Base-by-base conservation (phyloP, 2,113 vertebrate genomes). In the Dicrurus megarhynchus region DNA sequence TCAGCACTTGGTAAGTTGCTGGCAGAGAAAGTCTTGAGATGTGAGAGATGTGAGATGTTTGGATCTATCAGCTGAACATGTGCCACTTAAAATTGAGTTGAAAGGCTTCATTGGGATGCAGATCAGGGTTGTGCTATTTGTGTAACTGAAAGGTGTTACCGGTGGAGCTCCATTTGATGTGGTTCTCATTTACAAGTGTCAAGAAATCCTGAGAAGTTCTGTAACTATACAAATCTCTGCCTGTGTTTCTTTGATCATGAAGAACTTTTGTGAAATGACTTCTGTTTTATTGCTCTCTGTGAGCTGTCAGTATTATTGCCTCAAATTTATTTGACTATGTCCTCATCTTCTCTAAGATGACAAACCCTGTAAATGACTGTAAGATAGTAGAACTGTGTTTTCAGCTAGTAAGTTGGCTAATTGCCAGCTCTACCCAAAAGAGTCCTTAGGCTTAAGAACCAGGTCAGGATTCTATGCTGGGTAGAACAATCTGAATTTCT, bases 1-100 rank as follows among this genome's bases (percentile, higher is more conserved):
- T 96, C 97, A 82, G 93, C 97, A 98, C 80, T 98, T 98, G 98
- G 99, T 99, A 95, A 97, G 97, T 91, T 53, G 12, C 41, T 90
- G 49, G 37, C 42, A 60, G 30, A 84, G n/a, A 37, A 90, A 47
- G 37, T 74, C n/a, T 57, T 53, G 26, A 73, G 11, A 46, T 19
- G 17, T 20, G 28, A 42, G 67, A 83, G 21, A 35, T 41, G 14
- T n/a, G 52, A 64, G 27, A 16, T 93, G 16, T 67, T 89, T 79
- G 63, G 59, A 37, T 70, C 3, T 41, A 12, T 80, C n/a, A 65
- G 0, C 50, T 85, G 35, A 76, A 82, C 7, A 7, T 1, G 3
- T 47, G 30, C 32, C 77, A 32, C 41, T 87, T 90, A 71, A 42
- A 81, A 56, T 44, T 42, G 32, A 47, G 21, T 73, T 1, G 6